A percentile compares a stretch with the other conserved stretches of the same genome.
phyloP scores from a whole-genome alignment of 1,140 invertebrate genomes.

The Tetramorium simillimum region DNA sequence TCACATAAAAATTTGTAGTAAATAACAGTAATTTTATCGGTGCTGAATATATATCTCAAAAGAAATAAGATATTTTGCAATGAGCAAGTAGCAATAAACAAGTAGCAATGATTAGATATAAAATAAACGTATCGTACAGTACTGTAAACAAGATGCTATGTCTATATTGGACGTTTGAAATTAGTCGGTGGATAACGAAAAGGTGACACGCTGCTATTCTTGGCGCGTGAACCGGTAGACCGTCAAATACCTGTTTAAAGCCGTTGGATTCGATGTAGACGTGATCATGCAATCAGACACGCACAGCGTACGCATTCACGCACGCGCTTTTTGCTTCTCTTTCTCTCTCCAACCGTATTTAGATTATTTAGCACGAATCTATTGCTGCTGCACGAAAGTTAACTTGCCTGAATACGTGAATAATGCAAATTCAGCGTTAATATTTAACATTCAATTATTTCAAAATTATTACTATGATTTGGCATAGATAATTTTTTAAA shows the following conservation, averaged over 20 bases:
- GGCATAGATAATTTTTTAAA: neutral
- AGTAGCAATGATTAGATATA: neutral
- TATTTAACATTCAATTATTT: neutral
- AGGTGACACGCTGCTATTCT: slow-evolving; percentile 71
- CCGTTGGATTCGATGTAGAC: slow-evolving; percentile 53
- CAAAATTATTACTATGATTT: neutral
- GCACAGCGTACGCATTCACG: slow-evolving; percentile 2
- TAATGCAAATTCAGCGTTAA: slow-evolving; percentile 47
- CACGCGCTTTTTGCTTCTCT: neutral
- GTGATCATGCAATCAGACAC: slow-evolving; percentile 42
- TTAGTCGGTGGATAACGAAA: slow-evolving; percentile 59
- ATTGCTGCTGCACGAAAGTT: slow-evolving; percentile 56
- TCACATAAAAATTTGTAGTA: neutral
- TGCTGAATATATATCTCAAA: neutral
- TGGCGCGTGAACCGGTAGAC: slow-evolving; percentile 39
- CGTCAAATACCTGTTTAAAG: slow-evolving; percentile 61
- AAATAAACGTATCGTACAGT: neutral
- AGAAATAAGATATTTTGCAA: neutral
- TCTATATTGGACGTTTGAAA: slow-evolving; percentile 30
- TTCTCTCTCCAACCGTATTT: slow-evolving; percentile 50
- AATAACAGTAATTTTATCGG: neutral
- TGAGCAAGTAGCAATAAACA: neutral
- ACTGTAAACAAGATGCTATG: slow-evolving; percentile 16
- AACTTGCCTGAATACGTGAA: slow-evolving; percentile 47
- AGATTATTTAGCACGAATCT: slow-evolving; percentile 38